Percentiles rank a stretch among this genome's conserved stretches.
phyloP scores from a whole-genome alignment of 2,888 invertebrate genomes.

The Synanthedon myopaeformis region DNA sequence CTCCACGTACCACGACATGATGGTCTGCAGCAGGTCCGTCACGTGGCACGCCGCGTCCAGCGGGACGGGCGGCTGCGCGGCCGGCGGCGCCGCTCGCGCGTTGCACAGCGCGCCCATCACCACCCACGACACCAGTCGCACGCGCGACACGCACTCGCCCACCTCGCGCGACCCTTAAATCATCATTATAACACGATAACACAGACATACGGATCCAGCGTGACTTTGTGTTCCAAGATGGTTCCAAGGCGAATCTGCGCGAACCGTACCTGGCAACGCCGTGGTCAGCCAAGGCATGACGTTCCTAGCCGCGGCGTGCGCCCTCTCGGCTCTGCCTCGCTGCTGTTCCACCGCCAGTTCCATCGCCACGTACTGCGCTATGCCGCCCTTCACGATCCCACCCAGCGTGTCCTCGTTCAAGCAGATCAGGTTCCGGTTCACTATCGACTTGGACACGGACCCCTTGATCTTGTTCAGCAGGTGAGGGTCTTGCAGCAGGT shows the following conservation, averaged over 20 bases:
- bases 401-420: slow-evolving; percentile 96
- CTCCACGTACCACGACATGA: slow-evolving; percentile 97
- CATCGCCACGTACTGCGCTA: slow-evolving; percentile 92
- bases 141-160: slow-evolving; percentile 94
- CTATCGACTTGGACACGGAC: slow-evolving; percentile 61
- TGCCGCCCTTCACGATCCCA: slow-evolving; percentile 94
- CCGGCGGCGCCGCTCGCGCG: slow-evolving; percentile 61
- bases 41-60: slow-evolving; percentile 96
- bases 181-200: too few relatives aligned
- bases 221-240: too few relatives aligned
- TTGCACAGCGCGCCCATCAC: slow-evolving; percentile 94
- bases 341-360: slow-evolving; percentile 92
- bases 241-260: too few relatives aligned
- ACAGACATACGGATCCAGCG: too few relatives aligned
- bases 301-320: slow-evolving; percentile 21
- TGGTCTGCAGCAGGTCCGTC: slow-evolving; percentile 93
- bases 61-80: slow-evolving; percentile 90
- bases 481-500: slow-evolving; percentile 96
- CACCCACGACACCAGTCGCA: slow-evolving; percentile 95
- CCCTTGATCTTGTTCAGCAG: slow-evolving; percentile 95
- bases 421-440: slow-evolving; percentile 71
- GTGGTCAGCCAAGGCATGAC: slow-evolving; percentile 84
- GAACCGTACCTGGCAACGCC: background rate
- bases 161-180: slow-evolving; percentile 83
- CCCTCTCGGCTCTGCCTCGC: slow-evolving; percentile 72